Evolutionary conservation across 1,140 invertebrate genomes (phyloP), one percentile per base, ranked within the genome.

Genomic region (Leptonema lineaticorne): DNA sequence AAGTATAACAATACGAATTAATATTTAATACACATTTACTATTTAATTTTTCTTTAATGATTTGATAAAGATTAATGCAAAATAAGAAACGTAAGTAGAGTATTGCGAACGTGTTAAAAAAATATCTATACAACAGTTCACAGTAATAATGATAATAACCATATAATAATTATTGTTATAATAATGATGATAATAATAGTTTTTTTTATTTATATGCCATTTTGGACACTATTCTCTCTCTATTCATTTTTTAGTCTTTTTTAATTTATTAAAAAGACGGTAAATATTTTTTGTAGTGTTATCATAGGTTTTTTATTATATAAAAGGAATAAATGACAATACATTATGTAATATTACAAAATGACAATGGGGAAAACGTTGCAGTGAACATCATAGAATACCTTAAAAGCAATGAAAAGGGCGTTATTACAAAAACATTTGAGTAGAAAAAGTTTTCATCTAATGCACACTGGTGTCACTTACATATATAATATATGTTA

Each of bases 11-110:
- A 59, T 59, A 67, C 50, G 53, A 67, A 58, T 67, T 58, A 67
- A 67, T 60, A 58, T 58, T 67, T 58, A 58, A 59, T 67, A 67
- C 65, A 67, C 41, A 67, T 27, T 58, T 41, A 67, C 56, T 67
- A 58, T 67, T 67, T 59, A 53, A n/a, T 67, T 46, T 41, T 29
- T 46, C 6, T 66, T 8, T 41, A 20, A n/a, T 50, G 27, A 14
- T 46, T 50, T n/a, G n/a, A 50, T 50, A 64, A 16, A 64, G 24
- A 58, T 62, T 62, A 62, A 62, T 16, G 24, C 26, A 18, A 20
- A 48, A 67, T 29, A 41, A 46, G 29, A 57, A 67, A 29, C 22
- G 46, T 56, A 56, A 58, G 20, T 41, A 67, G 65, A 67, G 57
- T 67, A 67, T 67, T 67, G 65, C 45, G 22, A 67, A 58, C n/a